These are phyloP conservation scores for Idaea dimidiata DNA, from an alignment of 2,888 invertebrate genomes.

Conservation along the genomic window DNA sequence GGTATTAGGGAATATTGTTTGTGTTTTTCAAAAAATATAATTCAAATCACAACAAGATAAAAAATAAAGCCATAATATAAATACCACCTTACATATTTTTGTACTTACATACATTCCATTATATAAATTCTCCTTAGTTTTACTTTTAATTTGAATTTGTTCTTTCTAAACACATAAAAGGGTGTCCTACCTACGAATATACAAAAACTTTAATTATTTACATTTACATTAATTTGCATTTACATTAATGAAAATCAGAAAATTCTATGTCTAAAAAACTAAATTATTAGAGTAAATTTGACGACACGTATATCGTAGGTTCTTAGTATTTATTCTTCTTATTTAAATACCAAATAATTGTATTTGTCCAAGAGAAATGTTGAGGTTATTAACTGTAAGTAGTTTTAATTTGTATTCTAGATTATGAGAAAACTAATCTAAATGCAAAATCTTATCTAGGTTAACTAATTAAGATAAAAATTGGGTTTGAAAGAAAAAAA, in stretches of 20 bases:
- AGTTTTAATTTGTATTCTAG: too few relatives aligned
- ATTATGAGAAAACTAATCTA: too few relatives aligned
- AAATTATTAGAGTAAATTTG: too few relatives aligned
- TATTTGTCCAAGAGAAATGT: too few relatives aligned
- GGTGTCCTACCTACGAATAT: background rate
- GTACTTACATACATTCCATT: background rate
- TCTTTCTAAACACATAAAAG: background rate
- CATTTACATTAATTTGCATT: background rate
- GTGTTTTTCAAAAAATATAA: constrained; percentile 24
- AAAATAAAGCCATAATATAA: background rate
- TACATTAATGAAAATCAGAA: background rate
- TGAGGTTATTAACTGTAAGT: too few relatives aligned
- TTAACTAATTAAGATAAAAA: too few relatives aligned
- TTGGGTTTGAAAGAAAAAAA: too few relatives aligned
- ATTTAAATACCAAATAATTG: too few relatives aligned
- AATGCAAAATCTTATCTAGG: too few relatives aligned
- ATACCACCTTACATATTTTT: background rate
- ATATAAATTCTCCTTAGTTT: background rate
- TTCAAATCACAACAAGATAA: constrained; percentile 25
- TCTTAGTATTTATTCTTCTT: too few relatives aligned
- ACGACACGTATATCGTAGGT: too few relatives aligned
- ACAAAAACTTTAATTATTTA: background rate
- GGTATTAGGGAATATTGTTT: constrained; percentile 6
- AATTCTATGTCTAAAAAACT: too few relatives aligned
- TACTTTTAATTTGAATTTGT: background rate